These are phyloP conservation scores for Elymnias hypermnestra DNA, from an alignment of 1,140 invertebrate species.

Conservation along the genomic window DNA sequence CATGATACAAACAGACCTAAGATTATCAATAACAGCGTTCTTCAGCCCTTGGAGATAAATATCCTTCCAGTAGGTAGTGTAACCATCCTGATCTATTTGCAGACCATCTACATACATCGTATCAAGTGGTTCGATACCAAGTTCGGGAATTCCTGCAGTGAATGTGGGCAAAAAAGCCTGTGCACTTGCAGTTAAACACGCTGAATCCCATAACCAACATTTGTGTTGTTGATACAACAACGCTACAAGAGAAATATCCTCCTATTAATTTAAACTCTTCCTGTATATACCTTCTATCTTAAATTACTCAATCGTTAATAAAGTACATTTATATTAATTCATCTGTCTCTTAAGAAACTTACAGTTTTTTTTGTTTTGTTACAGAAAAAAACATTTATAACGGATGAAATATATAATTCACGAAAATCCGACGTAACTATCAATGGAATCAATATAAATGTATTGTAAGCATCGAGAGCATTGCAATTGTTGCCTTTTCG, in stretches of 20 bases:
- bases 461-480: background rate
- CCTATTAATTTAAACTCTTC: background rate
- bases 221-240: background rate
- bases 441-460: too few species aligned
- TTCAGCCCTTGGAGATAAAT: constrained; percentile 1
- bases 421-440: too few species aligned
- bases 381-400: too few species aligned
- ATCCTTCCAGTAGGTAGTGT: background rate
- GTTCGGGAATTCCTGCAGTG: background rate
- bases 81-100: constrained; percentile 2
- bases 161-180: background rate
- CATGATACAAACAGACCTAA: constrained; percentile 7
- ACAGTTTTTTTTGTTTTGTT: too few species aligned
- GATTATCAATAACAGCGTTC: constrained; percentile 1
- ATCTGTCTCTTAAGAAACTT: too few species aligned
- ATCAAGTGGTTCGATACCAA: background rate
- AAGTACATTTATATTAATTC: too few species aligned
- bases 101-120: background rate
- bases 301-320: too few species aligned
- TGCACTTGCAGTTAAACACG: background rate
- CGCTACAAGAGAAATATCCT: background rate
- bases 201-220: constrained; percentile 1
- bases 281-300: background rate
- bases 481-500: background rate
- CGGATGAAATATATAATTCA: too few species aligned